Evolutionary conservation across 1,140 invertebrate species (phyloP), one percentile per base, ranked within the genome.

Genomic region (Triops longicaudatus): DNA sequence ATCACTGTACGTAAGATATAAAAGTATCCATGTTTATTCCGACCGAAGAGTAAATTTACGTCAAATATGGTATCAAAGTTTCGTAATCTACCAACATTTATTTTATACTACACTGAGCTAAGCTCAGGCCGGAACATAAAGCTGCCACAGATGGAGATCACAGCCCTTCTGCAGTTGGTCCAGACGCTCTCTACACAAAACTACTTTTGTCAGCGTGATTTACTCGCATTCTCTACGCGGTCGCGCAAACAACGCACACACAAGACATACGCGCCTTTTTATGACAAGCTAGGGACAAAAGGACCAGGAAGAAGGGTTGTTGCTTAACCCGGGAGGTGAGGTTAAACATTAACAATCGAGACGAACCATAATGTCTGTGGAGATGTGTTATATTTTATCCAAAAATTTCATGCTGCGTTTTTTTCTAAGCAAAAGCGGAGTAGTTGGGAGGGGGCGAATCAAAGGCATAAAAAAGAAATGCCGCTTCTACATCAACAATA

Each of bases 121-220:
- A 63, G 50, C 50, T 22, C 50, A 63, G 50, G 50, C 22, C 14
- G 50, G 50, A 63, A 2, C 50, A 63, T 63, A 63, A 63, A 63
- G 50, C 50, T 63, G 50, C 50, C 50, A 63, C 50, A 63, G 50
- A 63, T 63, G 50, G 50, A 63, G 50, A 63, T 63, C 50, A 63
- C 50, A 63, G 17, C 50, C 50, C 50, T 63, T 63, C 50, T 63
- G 31, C 50, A 63, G 50, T 22, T 63, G n/a, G 17, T 17, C 2
- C 14, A 17, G 31, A 7, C 7, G 50, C 50, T 17, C 50, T 63
- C 50, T 63, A 22, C 50, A 63, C 50, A 63, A 63, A 63, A 63
- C n/a, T 63, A 63, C 50, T 63, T 63, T 63, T 63, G 50, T 63
- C 50, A 17, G 17, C 50, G 50, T 63, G 50, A 63, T 63, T 63